A percentile compares a stretch with the other conserved stretches of the same genome.
These are phyloP conservation scores for Eueides isabella DNA, from an alignment of 1,140 invertebrate genomes.

Conservation along the genomic window DNA sequence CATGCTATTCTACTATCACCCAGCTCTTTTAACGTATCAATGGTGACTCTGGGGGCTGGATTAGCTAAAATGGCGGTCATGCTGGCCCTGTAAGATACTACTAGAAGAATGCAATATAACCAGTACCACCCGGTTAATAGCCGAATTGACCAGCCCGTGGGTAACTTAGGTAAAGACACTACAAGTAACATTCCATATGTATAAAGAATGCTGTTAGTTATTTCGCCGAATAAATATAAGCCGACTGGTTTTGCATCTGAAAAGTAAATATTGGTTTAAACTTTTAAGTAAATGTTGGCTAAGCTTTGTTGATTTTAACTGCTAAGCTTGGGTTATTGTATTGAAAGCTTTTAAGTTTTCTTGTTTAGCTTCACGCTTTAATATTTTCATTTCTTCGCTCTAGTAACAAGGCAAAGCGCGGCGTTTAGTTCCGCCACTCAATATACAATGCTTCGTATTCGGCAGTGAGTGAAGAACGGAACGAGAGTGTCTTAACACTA, in stretches of 20 bases:
- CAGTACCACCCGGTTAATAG: conserved; percentile 92
- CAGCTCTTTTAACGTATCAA: conserved; percentile 88
- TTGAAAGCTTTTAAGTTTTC: neutral
- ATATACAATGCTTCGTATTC: too few species aligned
- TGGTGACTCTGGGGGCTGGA: conserved; percentile 88
- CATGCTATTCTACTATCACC: conserved; percentile 84
- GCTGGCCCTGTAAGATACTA: conserved; percentile 90
- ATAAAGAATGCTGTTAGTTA: conserved; percentile 88
- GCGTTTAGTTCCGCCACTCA: too few species aligned
- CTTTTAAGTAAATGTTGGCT: neutral
- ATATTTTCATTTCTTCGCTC: too few species aligned
- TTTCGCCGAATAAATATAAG: conserved; percentile 87
- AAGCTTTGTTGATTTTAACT: neutral
- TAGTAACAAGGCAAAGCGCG: too few species aligned
- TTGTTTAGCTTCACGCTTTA: too few species aligned
- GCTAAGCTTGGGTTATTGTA: neutral
- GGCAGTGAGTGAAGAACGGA: too few species aligned
- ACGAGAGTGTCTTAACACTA: too few species aligned
- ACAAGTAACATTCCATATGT: conserved; percentile 90
- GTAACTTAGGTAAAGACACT: conserved; percentile 89
- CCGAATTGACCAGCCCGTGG: conserved; percentile 89
- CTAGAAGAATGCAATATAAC: conserved; percentile 90
- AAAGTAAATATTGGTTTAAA: conserved; percentile 46
- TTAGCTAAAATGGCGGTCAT: conserved; percentile 92
- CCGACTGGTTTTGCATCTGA: conserved; percentile 76